Base-by-base conservation (phyloP, 2,113 vertebrate species). In the Jaculus jaculus region DNA sequence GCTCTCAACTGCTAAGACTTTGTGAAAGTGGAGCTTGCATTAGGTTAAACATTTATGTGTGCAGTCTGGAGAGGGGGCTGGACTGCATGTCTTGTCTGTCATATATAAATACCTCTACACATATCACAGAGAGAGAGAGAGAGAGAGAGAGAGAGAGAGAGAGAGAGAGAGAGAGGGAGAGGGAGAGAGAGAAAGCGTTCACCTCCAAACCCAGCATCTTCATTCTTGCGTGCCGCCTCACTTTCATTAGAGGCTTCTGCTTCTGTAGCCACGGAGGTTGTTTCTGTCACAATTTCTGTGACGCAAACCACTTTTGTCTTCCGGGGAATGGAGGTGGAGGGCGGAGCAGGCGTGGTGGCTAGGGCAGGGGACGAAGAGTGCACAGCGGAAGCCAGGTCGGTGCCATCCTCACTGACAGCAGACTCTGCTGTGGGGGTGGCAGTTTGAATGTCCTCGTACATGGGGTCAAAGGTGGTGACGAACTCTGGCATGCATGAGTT, bases 141-240 rank as follows among this genome's bases (percentile, higher is more conserved):
- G 42, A 75, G 8, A 83, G 84, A 94, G 73, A 78, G 9, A 75
- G 8, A 83, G 84, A 94, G 73, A 78, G 9, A n/a, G n/a, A 6
- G 5, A 47, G 42, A 47, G 42, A 47, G 42, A 47, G 42, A 47
- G 42, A 47, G 42, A n/a, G n/a, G n/a, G n/a, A n/a, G n/a, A 51
- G 7, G 51, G 1, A 80, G 65, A 69, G 63, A 75, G 8, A 83
- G 84, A 94, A 77, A 78, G 9, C 12, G 28, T 65, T 97, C 98
- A 98, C 98, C 98, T 98, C 98, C 98, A 97, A 98, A 98, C 51
- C 97, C 92, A 92, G 83, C 3, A 15, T 79, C 68, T 73, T 98
- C 97, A 21, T 97, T 98, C 92, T 94, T 97, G 77, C 98, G 97
- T 3, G 82, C n/a, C 63, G 5, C 3, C 88, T 66, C 91, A 60